Evolutionary conservation across 1,140 invertebrate species (phyloP).

Genomic region (Oreohelix idahoensis): DNA sequence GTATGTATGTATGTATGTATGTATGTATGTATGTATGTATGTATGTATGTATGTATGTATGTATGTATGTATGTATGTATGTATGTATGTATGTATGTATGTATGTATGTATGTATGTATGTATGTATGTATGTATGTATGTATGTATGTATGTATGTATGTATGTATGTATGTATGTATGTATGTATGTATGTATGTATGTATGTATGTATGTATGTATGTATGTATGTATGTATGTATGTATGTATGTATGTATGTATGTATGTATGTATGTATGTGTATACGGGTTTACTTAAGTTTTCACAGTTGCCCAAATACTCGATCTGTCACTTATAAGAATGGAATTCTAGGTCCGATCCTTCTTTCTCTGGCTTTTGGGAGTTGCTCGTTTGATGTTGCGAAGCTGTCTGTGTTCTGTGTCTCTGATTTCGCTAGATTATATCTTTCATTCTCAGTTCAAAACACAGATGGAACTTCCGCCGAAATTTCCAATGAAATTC

Average conservation of each 20-base stretch:
- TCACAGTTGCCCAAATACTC: too few species aligned
- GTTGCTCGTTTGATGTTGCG: too few species aligned
- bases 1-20: neutral
- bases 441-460: too few species aligned
- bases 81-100: conserved; percentile 13
- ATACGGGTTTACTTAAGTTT: conserved; percentile 2
- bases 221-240: conserved; percentile 11
- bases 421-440: too few species aligned
- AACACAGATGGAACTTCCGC: too few species aligned
- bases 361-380: too few species aligned
- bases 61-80: neutral
- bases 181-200: conserved; percentile 15
- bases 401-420: too few species aligned
- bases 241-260: conserved; percentile 9
- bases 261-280: conserved; percentile 8
- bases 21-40: conserved; percentile 5
- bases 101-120: conserved; percentile 13
- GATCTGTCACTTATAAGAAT: too few species aligned
- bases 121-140: conserved; percentile 10
- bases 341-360: too few species aligned
- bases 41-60: conserved; percentile 3
- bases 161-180: conserved; percentile 14
- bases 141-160: conserved; percentile 7
- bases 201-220: conserved; percentile 10
- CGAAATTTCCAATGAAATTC: too few species aligned